Evolutionary conservation across 2,888 invertebrate species (phyloP).

Genomic region (Brenthis ino): DNA sequence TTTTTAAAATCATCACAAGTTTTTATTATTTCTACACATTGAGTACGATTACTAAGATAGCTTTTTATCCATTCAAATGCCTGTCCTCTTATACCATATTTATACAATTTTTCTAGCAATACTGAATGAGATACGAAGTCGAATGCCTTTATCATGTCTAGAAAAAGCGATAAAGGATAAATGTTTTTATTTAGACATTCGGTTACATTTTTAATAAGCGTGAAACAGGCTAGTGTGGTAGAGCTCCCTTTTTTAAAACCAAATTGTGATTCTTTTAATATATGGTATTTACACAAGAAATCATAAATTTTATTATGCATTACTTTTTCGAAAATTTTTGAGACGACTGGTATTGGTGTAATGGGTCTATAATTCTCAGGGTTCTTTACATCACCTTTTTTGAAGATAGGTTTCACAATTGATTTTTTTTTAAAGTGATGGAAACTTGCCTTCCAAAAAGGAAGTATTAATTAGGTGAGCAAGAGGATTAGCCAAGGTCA

Average conservation of each 20-base stretch:
- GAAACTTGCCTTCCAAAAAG: no score
- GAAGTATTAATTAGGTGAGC: no score
- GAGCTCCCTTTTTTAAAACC: no score
- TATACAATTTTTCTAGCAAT: slow-evolving; percentile 6
- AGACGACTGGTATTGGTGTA: slow-evolving; percentile 8
- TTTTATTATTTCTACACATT: no score
- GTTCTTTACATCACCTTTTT: neutral
- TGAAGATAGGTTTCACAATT: no score
- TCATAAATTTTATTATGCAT: slow-evolving; percentile 7
- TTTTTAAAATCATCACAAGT: no score
- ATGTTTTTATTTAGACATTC: slow-evolving; percentile 4
- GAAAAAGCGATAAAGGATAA: neutral
- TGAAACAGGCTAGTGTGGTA: no score
- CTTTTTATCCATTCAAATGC: slow-evolving; percentile 1
- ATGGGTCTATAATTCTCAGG: slow-evolving; percentile 13
- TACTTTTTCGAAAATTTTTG: slow-evolving; percentile 15
- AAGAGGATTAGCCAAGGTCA: no score
- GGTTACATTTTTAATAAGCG: no score
- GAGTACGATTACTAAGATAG: slow-evolving; percentile 4
- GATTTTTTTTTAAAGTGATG: no score
- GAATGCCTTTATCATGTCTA: neutral
- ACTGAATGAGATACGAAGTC: neutral
- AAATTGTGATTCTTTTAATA: no score
- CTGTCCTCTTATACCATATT: slow-evolving; percentile 5
- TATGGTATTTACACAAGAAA: no score